These are phyloP conservation scores for Sebastes iracundus DNA, from an alignment of 2,797 vertebrate genomes.

Conservation along the genomic window DNA sequence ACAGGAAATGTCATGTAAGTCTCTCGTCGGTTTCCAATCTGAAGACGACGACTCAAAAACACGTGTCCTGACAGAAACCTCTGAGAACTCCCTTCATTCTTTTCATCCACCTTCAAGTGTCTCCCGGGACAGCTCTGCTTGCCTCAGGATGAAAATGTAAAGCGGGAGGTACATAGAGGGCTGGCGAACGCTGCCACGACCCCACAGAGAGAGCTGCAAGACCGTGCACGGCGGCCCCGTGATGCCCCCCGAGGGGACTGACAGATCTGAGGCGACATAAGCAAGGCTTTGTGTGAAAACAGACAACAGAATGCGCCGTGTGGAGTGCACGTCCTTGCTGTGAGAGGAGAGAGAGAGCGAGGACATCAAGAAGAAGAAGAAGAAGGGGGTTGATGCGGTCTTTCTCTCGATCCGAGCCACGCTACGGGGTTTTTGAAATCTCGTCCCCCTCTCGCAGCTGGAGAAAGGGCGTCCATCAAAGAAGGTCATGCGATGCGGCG, in stretches of 20 bases:
- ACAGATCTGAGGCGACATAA: conserved; percentile 55
- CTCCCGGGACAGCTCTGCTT: conserved; percentile 34
- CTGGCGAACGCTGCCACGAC: neutral
- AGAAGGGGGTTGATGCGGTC: conserved; percentile 31
- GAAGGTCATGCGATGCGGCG: conserved; percentile 38
- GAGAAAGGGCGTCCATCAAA: conserved; percentile 55
- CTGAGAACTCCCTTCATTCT: neutral
- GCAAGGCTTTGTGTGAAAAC: conserved; percentile 52
- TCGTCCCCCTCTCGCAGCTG: neutral
- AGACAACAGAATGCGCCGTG: conserved; percentile 29
- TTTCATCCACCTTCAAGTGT: conserved; percentile 34
- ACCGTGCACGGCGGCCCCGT: conserved; percentile 4
- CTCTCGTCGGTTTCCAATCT: neutral
- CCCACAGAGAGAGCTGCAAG: conserved; percentile 21
- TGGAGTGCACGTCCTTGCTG: conserved; percentile 39
- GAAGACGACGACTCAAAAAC: conserved; percentile 12
- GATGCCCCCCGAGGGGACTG: conserved; percentile 38
- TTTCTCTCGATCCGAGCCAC: conserved; percentile 9
- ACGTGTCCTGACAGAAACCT: conserved; percentile 7
- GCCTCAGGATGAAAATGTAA: conserved; percentile 34
- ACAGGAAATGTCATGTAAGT: neutral
- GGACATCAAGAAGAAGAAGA: conserved; percentile 46
- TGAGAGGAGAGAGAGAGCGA: conserved; percentile 24
- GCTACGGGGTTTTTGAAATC: conserved; percentile 40
- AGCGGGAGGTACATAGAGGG: neutral